phyloP scores from a whole-genome alignment of 1,140 invertebrate genomes.

The honey bee (Apis mellifera) region DNA sequence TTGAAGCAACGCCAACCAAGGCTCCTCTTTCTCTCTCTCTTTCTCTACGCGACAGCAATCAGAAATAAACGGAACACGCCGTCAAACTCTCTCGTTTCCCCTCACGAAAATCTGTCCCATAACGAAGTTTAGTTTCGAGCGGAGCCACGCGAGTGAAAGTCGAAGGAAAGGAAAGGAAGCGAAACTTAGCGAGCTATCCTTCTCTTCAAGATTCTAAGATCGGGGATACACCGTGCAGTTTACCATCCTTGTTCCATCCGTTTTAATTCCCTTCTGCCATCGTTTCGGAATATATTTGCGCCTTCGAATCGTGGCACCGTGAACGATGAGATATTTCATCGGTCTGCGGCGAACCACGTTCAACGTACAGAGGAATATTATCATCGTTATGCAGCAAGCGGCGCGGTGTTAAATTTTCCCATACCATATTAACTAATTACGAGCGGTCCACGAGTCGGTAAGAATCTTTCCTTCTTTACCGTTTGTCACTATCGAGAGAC shows the following conservation, averaged over 20 bases:
- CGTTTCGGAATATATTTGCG: conserved; percentile 9
- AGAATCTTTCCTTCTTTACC: too few species aligned
- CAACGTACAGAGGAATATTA: background rate
- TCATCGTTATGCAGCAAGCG: background rate
- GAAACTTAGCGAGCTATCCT: background rate
- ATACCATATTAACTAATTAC: background rate
- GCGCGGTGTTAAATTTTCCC: background rate
- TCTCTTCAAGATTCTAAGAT: conserved; percentile 15
- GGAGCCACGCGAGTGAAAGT: too few species aligned
- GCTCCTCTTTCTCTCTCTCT: background rate
- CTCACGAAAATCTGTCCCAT: background rate
- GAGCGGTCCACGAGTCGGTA: background rate
- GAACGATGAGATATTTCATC: conserved; percentile 16
- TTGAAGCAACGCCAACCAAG: conserved; percentile 25
- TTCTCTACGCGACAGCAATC: conserved; percentile 30
- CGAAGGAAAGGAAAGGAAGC: background rate
- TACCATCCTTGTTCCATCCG: background rate
- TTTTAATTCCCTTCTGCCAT: conserved; percentile 15
- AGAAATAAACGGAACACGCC: conserved; percentile 51
- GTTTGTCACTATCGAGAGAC: too few species aligned
- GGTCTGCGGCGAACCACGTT: background rate
- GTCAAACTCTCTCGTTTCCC: too few species aligned
- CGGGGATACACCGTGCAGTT: background rate
- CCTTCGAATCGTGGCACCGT: conserved; percentile 23
- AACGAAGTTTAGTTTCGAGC: background rate